Conservation (phyloP, 2,888 invertebrate species). For the Amiota communis region DNA sequence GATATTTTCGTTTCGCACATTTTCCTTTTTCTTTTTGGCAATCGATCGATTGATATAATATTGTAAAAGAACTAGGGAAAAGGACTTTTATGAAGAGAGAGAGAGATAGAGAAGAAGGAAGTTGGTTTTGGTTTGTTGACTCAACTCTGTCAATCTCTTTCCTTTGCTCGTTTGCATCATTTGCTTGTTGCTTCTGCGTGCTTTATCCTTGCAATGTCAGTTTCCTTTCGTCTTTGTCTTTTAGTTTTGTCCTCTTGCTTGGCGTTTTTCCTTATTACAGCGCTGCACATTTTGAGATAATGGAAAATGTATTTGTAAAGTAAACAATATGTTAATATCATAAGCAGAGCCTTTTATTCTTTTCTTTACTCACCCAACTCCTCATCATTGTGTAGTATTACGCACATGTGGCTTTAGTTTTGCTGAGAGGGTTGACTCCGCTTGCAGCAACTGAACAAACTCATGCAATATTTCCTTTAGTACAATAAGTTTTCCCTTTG, state of each 20-base stretch:
- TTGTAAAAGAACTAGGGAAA: neutral
- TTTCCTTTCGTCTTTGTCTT: neutral
- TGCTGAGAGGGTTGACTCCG: neutral
- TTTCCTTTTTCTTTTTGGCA: constrained; percentile 6
- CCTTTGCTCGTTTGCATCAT: constrained; percentile 5
- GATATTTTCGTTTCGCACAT: neutral
- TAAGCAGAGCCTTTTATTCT: constrained; percentile 8
- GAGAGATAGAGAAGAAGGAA: too few species aligned
- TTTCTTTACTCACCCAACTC: neutral
- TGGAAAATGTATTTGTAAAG: constrained; percentile 54
- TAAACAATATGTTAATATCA: constrained; percentile 64
- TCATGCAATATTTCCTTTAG: too few species aligned
- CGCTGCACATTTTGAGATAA: constrained; percentile 54
- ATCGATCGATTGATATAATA: neutral
- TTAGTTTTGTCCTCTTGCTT: neutral
- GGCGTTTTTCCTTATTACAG: constrained; percentile 33
- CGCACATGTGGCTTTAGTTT: neutral
- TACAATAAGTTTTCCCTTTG: too few species aligned
- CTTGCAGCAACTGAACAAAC: too few species aligned
- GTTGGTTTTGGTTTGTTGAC: constrained; percentile 1
- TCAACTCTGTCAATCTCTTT: constrained; percentile 9
- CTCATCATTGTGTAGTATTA: neutral
- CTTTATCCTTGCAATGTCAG: neutral
- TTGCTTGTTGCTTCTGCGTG: constrained; percentile 25
- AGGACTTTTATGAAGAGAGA: neutral